A percentile compares a stretch with the other conserved stretches of the same genome.
Conservation (phyloP, 2,888 invertebrate species). For the Hypercompe scribonia region DNA sequence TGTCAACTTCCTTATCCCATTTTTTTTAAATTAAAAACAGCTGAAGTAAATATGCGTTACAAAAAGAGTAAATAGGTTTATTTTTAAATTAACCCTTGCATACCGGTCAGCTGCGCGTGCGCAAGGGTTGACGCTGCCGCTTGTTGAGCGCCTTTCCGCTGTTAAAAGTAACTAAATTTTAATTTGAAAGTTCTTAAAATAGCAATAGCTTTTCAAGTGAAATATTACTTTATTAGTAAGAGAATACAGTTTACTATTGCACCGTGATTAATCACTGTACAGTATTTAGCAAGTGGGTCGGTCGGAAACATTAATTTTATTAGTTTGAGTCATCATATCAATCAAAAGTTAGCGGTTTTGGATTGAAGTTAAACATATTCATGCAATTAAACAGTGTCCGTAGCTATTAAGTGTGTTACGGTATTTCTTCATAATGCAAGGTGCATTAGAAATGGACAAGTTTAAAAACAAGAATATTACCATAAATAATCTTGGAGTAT, state of each 20-base stretch:
- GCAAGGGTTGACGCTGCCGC: conserved; percentile 44
- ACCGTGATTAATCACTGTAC: conserved; percentile 14
- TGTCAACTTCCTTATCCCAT: background rate
- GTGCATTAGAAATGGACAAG: background rate
- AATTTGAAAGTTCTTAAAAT: conserved; percentile 48
- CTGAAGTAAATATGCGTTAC: background rate
- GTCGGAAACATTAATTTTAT: conserved; percentile 48
- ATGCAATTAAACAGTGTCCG: conserved; percentile 25
- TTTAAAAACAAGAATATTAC: background rate
- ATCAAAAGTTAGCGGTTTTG: conserved; percentile 46
- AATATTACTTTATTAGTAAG: background rate
- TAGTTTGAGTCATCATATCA: conserved; percentile 50
- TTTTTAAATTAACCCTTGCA: conserved; percentile 56
- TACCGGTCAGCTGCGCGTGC: conserved; percentile 57
- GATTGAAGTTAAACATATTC: conserved; percentile 40
- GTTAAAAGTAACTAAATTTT: conserved; percentile 46
- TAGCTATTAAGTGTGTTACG: conserved; percentile 34
- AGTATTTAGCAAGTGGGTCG: conserved; percentile 48
- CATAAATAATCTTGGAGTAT: background rate
- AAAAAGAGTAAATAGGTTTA: conserved; percentile 38
- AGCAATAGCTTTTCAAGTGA: conserved; percentile 15
- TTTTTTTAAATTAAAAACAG: background rate
- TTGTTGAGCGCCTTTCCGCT: conserved; percentile 48
- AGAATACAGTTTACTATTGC: conserved; percentile 19
- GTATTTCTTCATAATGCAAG: conserved; percentile 2